Percentiles rank a stretch among this genome's conserved stretches.
These are phyloP conservation scores for Conchocele bisecta DNA, from an alignment of 2,888 invertebrate genomes.

Conservation along the genomic window DNA sequence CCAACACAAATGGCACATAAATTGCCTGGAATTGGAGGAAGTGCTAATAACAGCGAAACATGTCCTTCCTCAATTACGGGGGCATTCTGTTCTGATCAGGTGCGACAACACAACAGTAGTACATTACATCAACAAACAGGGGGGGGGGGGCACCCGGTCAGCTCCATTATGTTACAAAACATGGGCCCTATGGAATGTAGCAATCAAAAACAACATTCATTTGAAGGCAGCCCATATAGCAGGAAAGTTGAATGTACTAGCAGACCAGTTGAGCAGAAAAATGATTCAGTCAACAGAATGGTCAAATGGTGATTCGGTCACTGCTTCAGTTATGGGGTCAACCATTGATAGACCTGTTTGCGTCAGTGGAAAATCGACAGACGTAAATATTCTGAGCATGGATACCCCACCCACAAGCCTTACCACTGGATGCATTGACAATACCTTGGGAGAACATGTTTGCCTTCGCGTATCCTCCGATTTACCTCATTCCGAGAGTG, in stretches of 20 bases:
- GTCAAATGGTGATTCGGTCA: conserved; percentile 5
- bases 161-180: conserved; percentile 1
- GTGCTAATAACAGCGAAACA: background rate
- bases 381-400: background rate
- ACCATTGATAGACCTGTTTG: conserved; percentile 12
- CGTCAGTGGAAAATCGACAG: background rate
- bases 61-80: background rate
- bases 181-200: conserved; percentile 12
- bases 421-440: background rate
- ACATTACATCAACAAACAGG: too few species aligned
- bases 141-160: too few species aligned
- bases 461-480: conserved; percentile 11
- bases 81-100: too few species aligned
- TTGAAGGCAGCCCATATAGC: too few species aligned
- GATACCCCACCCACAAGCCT: conserved; percentile 5
- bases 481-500: conserved; percentile 7
- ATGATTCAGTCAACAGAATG: conserved; percentile 20
- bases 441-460: conserved; percentile 10
- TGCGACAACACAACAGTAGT: too few species aligned
- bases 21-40: conserved; percentile 17
- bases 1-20: too few species aligned
- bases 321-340: background rate
- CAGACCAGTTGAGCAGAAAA: conserved; percentile 9
- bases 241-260: too few species aligned
- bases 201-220: background rate